Evolutionary conservation across 2,888 invertebrate species (phyloP), one percentile per base, ranked within the genome.

Genomic region (Tachina lurida): DNA sequence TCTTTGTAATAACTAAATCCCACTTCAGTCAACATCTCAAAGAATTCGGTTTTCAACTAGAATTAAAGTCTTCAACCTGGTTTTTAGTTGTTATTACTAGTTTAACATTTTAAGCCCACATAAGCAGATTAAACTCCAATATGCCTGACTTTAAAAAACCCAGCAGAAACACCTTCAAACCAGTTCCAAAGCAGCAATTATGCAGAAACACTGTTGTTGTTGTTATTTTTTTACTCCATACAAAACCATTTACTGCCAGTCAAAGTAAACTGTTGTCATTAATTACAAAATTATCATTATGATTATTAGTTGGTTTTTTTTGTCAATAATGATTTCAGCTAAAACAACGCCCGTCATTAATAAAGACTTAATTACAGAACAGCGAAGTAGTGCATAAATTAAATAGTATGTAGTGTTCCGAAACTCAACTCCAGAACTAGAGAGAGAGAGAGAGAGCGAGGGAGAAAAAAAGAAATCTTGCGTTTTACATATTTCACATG

Each of bases 301-400:
- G 31, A 71, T 39, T 43, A 8, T 9, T 60, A 43, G 52, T 60
- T 22, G 19, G 19, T 47, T 2, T 65, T 60, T 41, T 68, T 49
- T n/a, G n/a, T 56, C 58, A 62, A 63, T 71, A 71, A 49, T 71
- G 62, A 54, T 70, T 70, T 62, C 17, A 63, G 19, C 62, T 52
- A 54, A 78, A 63, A 79, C 47, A 62, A 68, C 62, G 62, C 71
- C 78, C 62, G 63, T 63, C 78, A 79, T 79, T 77, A 77, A 71
- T 63, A 79, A 79, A 52, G 41, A 45, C 62, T 60, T 63, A 65
- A 79, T 73, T 71, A 54, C 31, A 71, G 62, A 60, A 52, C 22
- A 39, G 19, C 7, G 31, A 31, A 58, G 49, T 56, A 31, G 19
- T 58, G 62, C n/a, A 54, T 62, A 47, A 67, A 58, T 67, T 65